Conservation (phyloP, 2,888 invertebrate genomes). For the Laothoe populi region DNA sequence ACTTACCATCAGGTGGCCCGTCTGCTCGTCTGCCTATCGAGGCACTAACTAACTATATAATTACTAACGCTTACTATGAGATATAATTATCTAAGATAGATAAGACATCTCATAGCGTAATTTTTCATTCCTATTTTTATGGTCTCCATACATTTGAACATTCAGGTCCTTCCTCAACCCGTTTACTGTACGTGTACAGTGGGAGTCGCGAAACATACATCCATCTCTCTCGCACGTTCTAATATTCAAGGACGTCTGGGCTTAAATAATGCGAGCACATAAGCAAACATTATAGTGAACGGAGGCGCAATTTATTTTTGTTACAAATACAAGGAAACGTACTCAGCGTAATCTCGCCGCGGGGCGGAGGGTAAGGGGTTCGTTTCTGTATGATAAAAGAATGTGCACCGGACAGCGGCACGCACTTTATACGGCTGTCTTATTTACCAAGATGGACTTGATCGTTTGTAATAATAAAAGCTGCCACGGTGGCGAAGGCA, state of each 20-base stretch:
- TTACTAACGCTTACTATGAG: too few relatives aligned
- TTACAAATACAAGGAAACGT: conserved; percentile 56
- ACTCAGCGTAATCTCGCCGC: conserved; percentile 39
- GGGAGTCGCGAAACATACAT: background rate
- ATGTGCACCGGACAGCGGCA: conserved; percentile 11
- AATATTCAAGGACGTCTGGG: conserved; percentile 32
- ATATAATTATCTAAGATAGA: too few relatives aligned
- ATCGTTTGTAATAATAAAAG: background rate
- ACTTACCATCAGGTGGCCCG: too few relatives aligned
- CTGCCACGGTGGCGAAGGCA: background rate
- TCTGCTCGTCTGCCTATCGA: too few relatives aligned
- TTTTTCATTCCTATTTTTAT: too few relatives aligned
- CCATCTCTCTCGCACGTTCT: conserved; percentile 5
- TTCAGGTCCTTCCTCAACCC: background rate
- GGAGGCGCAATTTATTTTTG: conserved; percentile 52
- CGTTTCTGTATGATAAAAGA: conserved; percentile 15
- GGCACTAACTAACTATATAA: too few relatives aligned
- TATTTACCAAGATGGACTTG: background rate
- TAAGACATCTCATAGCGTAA: too few relatives aligned
- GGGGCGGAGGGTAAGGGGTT: background rate
- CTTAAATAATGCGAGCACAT: conserved; percentile 14
- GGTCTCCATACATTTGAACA: background rate
- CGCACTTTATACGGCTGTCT: conserved; percentile 2
- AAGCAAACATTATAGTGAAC: conserved; percentile 17
- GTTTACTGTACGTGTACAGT: background rate